Conservation (phyloP, 2,113 vertebrate genomes). For the Cygnus buccinator region DNA sequence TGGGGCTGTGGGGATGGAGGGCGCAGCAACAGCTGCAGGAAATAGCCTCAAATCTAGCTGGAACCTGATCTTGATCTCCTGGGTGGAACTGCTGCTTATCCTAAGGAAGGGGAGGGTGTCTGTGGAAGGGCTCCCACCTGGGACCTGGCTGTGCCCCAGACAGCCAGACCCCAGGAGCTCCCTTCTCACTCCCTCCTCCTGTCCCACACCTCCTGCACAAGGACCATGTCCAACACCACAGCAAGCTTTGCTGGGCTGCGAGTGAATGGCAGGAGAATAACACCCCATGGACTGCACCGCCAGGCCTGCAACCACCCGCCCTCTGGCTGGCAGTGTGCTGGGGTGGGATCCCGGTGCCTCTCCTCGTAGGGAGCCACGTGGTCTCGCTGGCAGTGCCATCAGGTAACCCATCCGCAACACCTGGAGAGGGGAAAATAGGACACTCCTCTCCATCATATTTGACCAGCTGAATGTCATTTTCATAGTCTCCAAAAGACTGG, state of each 20-base stretch:
- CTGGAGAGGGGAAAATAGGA: not conserved
- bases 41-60: not conserved
- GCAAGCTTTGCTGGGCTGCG: not conserved
- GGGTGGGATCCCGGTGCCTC: not conserved
- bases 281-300: not conserved
- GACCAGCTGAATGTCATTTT: not conserved
- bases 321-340: not conserved
- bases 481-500: not conserved
- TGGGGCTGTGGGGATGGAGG: not conserved
- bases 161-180: not conserved
- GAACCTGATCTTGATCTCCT: not conserved
- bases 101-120: not conserved
- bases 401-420: not conserved
- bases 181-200: not conserved
- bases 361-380: not conserved
- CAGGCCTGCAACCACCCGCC: not conserved
- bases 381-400: not conserved
- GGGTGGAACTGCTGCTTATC: not conserved
- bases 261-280: not conserved
- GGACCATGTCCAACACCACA: rapidly evolving
- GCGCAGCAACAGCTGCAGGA: not conserved
- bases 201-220: not conserved
- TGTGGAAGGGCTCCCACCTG: not conserved
- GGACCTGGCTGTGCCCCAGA: not conserved
- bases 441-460: not conserved